Evolutionary conservation across 2,113 vertebrate species (phyloP).

Genomic region (Hipposideros armiger): DNA sequence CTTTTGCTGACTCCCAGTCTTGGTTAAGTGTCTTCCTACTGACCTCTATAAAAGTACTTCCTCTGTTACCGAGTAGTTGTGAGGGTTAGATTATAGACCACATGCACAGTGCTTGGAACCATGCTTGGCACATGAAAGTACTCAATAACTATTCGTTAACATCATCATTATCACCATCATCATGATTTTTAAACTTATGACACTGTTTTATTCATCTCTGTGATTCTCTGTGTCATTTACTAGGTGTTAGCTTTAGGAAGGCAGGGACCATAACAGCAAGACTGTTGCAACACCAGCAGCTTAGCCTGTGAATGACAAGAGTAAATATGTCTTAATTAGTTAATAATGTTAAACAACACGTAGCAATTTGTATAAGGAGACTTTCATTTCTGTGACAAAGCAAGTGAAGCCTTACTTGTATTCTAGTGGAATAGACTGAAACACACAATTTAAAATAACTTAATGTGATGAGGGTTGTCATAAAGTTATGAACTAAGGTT

Average conservation of each 20-base stretch:
- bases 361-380: not conserved
- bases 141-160: not conserved
- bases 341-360: not conserved
- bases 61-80: not conserved
- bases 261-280: not conserved
- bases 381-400: not conserved
- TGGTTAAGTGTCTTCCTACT: not conserved
- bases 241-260: not conserved
- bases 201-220: not conserved
- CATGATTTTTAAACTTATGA: not conserved
- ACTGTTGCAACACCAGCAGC: not conserved
- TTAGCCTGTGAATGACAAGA: not conserved
- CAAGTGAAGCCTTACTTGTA: not conserved
- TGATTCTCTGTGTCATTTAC: not conserved
- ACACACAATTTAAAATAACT: not conserved
- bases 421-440: not conserved
- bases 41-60: not conserved
- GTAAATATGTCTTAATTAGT: not conserved
- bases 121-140: not conserved
- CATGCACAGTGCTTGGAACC: not conserved
- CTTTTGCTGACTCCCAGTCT: not conserved
- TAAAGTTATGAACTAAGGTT: constrained; percentile 15
- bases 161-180: not conserved
- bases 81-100: not conserved
- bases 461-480: not conserved